Evolutionary conservation across 2,888 invertebrate genomes (phyloP), one percentile per base, ranked within the genome.

Genomic region (Nymphalis urticae): DNA sequence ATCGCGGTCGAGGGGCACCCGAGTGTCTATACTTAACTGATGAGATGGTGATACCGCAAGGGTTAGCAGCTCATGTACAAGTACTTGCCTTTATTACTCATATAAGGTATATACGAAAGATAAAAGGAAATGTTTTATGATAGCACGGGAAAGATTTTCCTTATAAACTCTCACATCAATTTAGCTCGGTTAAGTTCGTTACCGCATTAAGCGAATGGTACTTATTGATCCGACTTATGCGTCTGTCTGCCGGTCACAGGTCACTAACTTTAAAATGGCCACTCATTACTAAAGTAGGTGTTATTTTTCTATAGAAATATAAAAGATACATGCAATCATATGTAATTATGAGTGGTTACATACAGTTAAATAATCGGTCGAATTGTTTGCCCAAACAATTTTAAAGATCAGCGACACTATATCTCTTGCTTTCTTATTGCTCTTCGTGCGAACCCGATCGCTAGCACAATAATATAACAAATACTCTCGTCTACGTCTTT

Each of bases 1-100:
- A 72, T 76, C 74, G 80, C 80, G 82, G 80, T 72, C 65, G 65
- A 67, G 68, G 64, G 62, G 50, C 67, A 53, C 19, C 53, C 51
- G 32, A 64, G 61, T 65, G 66, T 73, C 62, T 48, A 62, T 68
- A 42, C 42, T 42, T 42, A 58, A 62, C 47, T 56, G 60, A 69
- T 50, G 32, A 58, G 58, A 64, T 66, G 64, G 6, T 32, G 5
- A 27, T 0, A 42, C 56, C 42, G 58, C 58, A 42, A 62, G 50
- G 32, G n/a, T n/a, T 32, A 32, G 50, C 17, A 27, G 13, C 17
- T 10, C 50, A 61, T 61, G 17, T 6, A 42, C 5, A 19, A 19
- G n/a, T 58, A 58, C 58, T 58, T 58, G 10, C 10, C 42, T 58
- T 58, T 58, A 27, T 21, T 5, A 32, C 19, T 2, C n/a, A n/a